These are phyloP conservation scores for Neuroterus valhalla DNA, from an alignment of 1,140 invertebrate genomes.

Conservation along the genomic window DNA sequence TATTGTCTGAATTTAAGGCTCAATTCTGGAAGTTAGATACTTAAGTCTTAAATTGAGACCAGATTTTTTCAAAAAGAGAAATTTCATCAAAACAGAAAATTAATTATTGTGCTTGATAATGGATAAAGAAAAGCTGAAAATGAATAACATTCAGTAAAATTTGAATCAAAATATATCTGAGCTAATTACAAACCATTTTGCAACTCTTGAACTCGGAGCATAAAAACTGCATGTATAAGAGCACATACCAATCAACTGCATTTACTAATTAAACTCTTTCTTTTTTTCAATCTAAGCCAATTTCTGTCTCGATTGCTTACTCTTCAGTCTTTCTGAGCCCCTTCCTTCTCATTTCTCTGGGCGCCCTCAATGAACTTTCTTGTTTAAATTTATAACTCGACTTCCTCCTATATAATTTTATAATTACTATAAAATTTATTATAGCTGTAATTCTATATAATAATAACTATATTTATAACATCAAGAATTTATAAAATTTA, in stretches of 20 bases:
- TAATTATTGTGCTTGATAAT: slow-evolving; percentile 36
- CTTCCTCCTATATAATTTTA: slow-evolving; percentile 2
- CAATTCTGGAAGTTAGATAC: too few species aligned
- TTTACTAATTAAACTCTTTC: slow-evolving; percentile 13
- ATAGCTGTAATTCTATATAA: background rate
- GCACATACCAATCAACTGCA: slow-evolving; percentile 9
- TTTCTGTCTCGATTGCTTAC: slow-evolving; percentile 24
- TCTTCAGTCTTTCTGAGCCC: slow-evolving; percentile 7
- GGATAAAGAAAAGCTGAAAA: slow-evolving; percentile 25
- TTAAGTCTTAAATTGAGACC: too few species aligned
- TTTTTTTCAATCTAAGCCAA: slow-evolving; percentile 29
- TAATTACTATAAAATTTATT: slow-evolving; percentile 9
- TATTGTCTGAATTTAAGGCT: too few species aligned
- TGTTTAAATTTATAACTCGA: background rate
- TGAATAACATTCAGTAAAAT: background rate
- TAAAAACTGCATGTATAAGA: background rate
- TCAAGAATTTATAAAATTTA: background rate
- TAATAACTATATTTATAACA: too few species aligned
- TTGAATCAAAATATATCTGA: too few species aligned
- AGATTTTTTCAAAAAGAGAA: background rate
- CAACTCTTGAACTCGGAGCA: background rate
- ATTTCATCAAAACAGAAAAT: background rate
- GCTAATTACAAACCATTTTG: too few species aligned
- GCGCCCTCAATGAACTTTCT: slow-evolving; percentile 5
- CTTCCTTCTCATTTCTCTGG: background rate